Evolutionary conservation across 2,888 invertebrate species (phyloP), one percentile per base, ranked within the genome.

Genomic region (Gibbula magus): DNA sequence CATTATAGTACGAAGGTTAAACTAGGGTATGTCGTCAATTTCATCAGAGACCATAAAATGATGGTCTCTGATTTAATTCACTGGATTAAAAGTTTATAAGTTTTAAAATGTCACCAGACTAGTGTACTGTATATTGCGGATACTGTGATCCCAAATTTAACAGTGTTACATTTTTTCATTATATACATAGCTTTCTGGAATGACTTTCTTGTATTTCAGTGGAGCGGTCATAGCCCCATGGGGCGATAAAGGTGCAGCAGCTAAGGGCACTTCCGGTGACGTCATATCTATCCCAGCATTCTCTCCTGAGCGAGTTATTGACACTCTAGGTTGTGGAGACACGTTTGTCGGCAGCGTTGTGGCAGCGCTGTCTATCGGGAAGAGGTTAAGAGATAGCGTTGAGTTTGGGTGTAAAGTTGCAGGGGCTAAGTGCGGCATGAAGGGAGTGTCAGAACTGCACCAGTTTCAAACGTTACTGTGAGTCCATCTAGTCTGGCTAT

Each of bases 261-360:
- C 87, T 0, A 78, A 75, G 10, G 22, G 39, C 16, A 75, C 66
- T n/a, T 76, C 84, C 5, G 83, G 80, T 92, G 91, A 88, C 93
- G 93, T 75, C 3, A 75, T 92, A 70, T 92, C 90, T 67, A 92
- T 94, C 32, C 92, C 94, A 22, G 94, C 95, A 5, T 94, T 93
- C 86, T 93, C 94, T 8, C 94, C 95, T 0, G 83, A 89, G 0
- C 91, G 92, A 78, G 92, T 95, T 0, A 93, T 95, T 0, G 95
- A 96, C 87, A 95, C 95, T 0, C 92, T 95, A 1, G 96, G 95
- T 0, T 95, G 95, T 7, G 96, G 96, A 0, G 95, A 96, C 86
- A 95, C 95, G 0, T 96, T 96, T 87, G 94, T 94, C 78, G 95
- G 95, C 0, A 94, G 94, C 0, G 93, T 94, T n/a, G 94, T 96